Base-by-base conservation (phyloP, 2,888 invertebrate genomes). In the Abscondita cerata region DNA sequence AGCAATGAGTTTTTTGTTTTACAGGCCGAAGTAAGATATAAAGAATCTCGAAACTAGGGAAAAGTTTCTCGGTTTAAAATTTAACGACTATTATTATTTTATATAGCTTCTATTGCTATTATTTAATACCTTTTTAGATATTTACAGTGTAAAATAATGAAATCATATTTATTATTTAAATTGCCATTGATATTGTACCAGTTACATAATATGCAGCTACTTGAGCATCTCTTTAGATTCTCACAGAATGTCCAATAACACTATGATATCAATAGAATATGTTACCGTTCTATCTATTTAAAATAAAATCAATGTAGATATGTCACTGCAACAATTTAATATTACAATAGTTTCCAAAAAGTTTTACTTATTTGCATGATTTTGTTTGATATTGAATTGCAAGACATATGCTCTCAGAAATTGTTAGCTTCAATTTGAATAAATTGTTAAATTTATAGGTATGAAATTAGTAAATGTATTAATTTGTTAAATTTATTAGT, bases 1-100 rank as follows among this genome's bases (percentile, higher is more conserved):
- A 59, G 67, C 65, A 67, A 67, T 67, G 68, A 62, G 67, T 58
- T 57, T 62, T 64, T 65, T 66, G 69, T 66, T 69, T 69, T 68
- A 69, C 64, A 68, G 63, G 57, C 54, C 44, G 64, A n/a, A 65
- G 62, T 61, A 50, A 56, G 61, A 63, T 57, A 68, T 68, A 68
- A 66, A 66, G 68, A 68, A 68, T 68, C 59, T 66, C 67, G 64
- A 60, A 65, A 60, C 63, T 59, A 56, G 64, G 60, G 60, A 65
- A 59, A 65, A 63, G 65, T 68, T 68, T 67, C 67, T 63, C 65
- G 59, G 53, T 65, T 62, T 60, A 65, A 60, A 62, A 65, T 65
- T 63, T 67, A 58, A 63, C 60, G 54, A 58, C 58, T 56, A 57
- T 67, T 65, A 60, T 51, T 65, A 60, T 65, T 67, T 60, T 62